phyloP scores from a whole-genome alignment of 30 jellyfish, hydroid and myxozoan species.

The Hydractinia symbiolongicarpus region DNA sequence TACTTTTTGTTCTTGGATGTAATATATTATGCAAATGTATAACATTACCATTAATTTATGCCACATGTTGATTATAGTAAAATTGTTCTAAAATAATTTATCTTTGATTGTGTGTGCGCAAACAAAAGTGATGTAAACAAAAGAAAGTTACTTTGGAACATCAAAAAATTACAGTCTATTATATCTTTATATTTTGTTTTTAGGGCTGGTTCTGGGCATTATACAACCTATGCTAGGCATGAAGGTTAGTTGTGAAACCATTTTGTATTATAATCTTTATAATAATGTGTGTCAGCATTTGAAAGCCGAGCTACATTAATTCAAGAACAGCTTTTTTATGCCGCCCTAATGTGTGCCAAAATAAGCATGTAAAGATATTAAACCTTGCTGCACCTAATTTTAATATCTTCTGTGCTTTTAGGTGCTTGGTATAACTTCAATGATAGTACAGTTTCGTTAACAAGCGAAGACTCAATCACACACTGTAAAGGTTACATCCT shows the following conservation, averaged over 20 bases:
- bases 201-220: conserved; percentile 89
- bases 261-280: neutral
- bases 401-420: neutral
- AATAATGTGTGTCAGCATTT: neutral
- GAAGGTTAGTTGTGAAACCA: conserved; percentile 51
- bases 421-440: conserved; percentile 94
- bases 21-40: too few species aligned
- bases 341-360: neutral
- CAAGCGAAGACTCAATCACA: conserved; percentile 72
- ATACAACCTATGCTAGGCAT: conserved; percentile 90
- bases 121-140: neutral
- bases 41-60: too few species aligned
- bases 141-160: too few species aligned
- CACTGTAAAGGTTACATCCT: conserved; percentile 82
- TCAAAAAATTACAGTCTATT: neutral
- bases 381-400: neutral
- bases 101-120: neutral
- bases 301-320: neutral
- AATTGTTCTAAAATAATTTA: neutral
- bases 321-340: neutral
- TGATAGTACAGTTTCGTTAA: conserved; percentile 70
- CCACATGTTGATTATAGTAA: neutral
- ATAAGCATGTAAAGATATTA: neutral
- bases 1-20: too few species aligned
- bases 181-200: neutral